Evolutionary conservation across 2,113 vertebrate species (phyloP), one percentile per base, ranked within the genome.

Genomic region (Nyctereutes procyonoides): DNA sequence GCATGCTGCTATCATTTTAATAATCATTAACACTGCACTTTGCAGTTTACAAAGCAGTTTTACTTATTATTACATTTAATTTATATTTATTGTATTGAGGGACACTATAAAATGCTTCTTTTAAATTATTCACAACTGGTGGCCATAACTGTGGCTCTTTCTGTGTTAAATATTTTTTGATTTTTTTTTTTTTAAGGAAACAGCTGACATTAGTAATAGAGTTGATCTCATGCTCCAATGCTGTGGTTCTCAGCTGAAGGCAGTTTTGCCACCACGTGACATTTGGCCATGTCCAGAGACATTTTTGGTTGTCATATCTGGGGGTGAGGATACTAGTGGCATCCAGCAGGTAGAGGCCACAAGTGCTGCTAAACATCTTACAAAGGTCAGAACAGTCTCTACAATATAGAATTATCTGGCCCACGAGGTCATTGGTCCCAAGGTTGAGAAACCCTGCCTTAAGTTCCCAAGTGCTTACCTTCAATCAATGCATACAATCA

Each of bases 81-180:
- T 84, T 83, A 62, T 71, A 38, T 90, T n/a, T 96, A 96, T 94
- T 62, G 55, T 51, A 80, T 62, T n/a, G 88, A 53, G 22, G 16
- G n/a, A 58, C 43, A 58, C 35, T n/a, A 48, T 93, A 84, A 76
- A 88, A 93, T 86, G 32, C 48, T 69, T 74, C 82, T 93, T 88
- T 90, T 76, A 58, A 96, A 84, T 94, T 95, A 67, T 79, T 94
- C 69, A 80, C 81, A 88, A n/a, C 56, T 62, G n/a, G 43, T 58
- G 22, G 30, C 80, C 51, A 56, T 93, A 56, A 87, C 76, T 35
- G 14, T 89, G 92, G 79, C 62, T 96, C 84, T 93, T 87, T 48
- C 69, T 81, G 0, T 84, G 58, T 90, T 95, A 87, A 93, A 60
- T 81, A 63, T 93, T 95, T 96, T 88, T 96, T 76, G 38, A 90